Percentiles rank a stretch among this genome's conserved stretches.
These are phyloP conservation scores for Keiferia lycopersicella DNA, from an alignment of 2,888 invertebrate genomes.

Conservation along the genomic window DNA sequence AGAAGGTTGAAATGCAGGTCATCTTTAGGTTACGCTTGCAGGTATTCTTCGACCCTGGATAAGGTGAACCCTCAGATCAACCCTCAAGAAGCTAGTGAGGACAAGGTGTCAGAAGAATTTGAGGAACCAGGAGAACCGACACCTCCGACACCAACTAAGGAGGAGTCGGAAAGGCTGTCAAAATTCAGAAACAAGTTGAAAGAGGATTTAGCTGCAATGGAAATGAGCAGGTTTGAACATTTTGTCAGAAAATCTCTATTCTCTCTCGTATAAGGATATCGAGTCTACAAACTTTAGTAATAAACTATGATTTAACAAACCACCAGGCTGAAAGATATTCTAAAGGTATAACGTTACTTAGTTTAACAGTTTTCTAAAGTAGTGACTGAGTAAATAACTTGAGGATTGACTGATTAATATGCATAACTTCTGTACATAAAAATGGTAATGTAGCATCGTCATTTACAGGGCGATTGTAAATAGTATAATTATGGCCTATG, in stretches of 20 bases:
- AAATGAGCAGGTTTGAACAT: constrained; percentile 3
- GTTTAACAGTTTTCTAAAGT: too few relatives aligned
- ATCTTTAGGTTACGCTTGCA: background rate
- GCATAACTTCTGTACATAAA: too few relatives aligned
- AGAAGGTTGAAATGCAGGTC: background rate
- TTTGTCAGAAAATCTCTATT: background rate
- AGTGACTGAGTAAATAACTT: too few relatives aligned
- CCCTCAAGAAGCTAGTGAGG: constrained; percentile 2
- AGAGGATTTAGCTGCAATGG: constrained; percentile 51
- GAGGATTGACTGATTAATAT: too few relatives aligned
- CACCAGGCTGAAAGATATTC: too few relatives aligned
- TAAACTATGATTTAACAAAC: too few relatives aligned
- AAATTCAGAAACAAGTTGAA: constrained; percentile 89
- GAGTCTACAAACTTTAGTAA: too few relatives aligned
- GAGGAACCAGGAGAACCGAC: background rate
- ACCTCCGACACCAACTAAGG: constrained; percentile 37
- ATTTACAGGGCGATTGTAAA: too few relatives aligned
- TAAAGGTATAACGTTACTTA: too few relatives aligned
- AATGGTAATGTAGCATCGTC: too few relatives aligned
- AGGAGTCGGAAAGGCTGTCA: constrained; percentile 72
- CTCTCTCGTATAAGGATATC: too few relatives aligned
- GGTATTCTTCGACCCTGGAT: background rate
- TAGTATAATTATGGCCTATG: too few relatives aligned
- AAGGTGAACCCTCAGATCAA: background rate
- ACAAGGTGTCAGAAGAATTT: background rate